A percentile compares a stretch with the other conserved stretches of the same genome.
Conservation (phyloP, 2,888 invertebrate species). For the Nymphalis polychloros region DNA sequence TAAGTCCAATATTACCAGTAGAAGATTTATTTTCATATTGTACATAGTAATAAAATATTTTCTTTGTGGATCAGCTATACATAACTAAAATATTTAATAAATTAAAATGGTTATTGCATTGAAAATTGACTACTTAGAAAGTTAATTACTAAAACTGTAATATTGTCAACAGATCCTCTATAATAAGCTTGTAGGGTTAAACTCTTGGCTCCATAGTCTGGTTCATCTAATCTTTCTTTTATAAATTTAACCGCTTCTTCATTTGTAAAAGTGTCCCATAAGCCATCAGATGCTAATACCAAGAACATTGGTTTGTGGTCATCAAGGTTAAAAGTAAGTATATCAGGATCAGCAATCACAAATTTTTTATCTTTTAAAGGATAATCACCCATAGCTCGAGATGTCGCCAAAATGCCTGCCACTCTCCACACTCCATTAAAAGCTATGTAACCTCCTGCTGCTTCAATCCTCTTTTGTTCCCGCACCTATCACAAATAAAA, state of each 20-base stretch:
- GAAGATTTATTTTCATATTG: background rate
- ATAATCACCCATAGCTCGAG: conserved; percentile 96
- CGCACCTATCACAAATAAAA: conserved; percentile 83
- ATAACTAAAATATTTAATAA: background rate
- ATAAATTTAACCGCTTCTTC: conserved; percentile 96
- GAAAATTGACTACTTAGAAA: conserved; percentile 82
- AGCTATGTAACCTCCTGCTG: conserved; percentile 96
- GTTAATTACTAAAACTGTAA: conserved; percentile 95
- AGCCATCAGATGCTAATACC: conserved; percentile 95
- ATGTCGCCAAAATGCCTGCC: conserved; percentile 96
- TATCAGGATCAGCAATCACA: conserved; percentile 97
- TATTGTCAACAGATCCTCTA: conserved; percentile 96
- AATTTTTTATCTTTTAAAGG: conserved; percentile 96
- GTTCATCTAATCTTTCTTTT: conserved; percentile 91
- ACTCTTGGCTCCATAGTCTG: conserved; percentile 95
- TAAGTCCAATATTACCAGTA: background rate
- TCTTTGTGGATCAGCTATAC: background rate
- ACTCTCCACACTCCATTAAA: conserved; percentile 98
- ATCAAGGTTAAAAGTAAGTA: conserved; percentile 92
- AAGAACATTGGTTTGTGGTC: conserved; percentile 94
- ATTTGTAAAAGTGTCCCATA: conserved; percentile 98
- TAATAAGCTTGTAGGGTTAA: conserved; percentile 94
- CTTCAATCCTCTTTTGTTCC: conserved; percentile 94
- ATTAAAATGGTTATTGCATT: conserved; percentile 48
- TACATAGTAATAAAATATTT: conserved; percentile 7